phyloP scores from a whole-genome alignment of 2,888 invertebrate genomes.

The Antheraea assamensis region DNA sequence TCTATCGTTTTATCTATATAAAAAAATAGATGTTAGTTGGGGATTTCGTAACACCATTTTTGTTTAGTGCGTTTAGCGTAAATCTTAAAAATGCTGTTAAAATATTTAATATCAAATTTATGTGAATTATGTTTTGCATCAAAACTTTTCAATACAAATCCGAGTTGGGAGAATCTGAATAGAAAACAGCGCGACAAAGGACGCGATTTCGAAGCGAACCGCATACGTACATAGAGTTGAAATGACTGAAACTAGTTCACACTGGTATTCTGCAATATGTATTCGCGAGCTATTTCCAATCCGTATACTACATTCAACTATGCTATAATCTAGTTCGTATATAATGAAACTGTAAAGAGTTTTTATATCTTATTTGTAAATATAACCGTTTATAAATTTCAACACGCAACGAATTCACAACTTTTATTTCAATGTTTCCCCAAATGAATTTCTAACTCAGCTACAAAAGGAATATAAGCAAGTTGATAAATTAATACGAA shows the following conservation, averaged over 20 bases:
- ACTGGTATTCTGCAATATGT: conserved; percentile 29
- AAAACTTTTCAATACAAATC: conserved; percentile 6
- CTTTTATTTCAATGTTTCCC: background rate
- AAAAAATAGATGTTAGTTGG: background rate
- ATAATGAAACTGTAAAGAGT: background rate
- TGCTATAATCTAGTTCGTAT: background rate
- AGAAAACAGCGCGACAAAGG: conserved; percentile 46
- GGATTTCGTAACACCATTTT: background rate
- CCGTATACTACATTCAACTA: background rate
- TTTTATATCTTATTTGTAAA: background rate
- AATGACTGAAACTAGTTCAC: conserved; percentile 37
- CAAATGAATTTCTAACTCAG: background rate
- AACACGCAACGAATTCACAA: background rate
- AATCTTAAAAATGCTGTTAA: conserved; percentile 18
- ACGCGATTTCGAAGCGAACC: conserved; percentile 39
- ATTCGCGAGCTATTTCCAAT: conserved; percentile 19
- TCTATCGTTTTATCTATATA: too few species aligned
- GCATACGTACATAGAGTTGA: conserved; percentile 44
- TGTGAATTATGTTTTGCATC: conserved; percentile 1
- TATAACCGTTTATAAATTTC: background rate
- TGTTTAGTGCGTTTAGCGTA: background rate
- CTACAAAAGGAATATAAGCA: background rate
- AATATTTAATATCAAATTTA: conserved; percentile 24
- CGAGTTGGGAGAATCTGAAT: conserved; percentile 38
- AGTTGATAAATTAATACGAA: background rate